Evolutionary conservation across 2,797 vertebrate genomes (phyloP), one percentile per base, ranked within the genome.

Genomic region (Lindbergichthys nudifrons): DNA sequence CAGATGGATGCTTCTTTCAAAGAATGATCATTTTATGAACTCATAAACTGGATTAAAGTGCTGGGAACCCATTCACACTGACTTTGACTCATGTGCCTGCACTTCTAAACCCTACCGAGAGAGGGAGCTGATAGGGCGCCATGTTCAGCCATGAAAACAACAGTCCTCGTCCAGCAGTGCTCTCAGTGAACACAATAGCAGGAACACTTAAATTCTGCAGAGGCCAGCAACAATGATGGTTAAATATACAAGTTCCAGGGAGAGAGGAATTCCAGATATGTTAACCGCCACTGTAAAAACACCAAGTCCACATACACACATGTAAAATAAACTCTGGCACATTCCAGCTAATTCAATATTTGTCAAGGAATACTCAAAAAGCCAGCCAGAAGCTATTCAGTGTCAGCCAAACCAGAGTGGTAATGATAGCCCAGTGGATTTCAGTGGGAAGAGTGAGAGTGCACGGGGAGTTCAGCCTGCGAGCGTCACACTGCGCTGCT

Each of bases 251-350:
- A 77, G 75, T 61, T 85, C 61, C 4, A 79, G 70, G 75, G 59
- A 81, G 83, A 65, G 77, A 88, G 84, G 90, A 93, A 94, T 94
- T 77, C 84, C 72, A 93, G 81, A 91, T 81, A 94, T 89, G 85
- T 83, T 46, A 12, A 87, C 93, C 92, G 73, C 90, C 84, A 92
- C 85, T 87, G 71, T 84, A 82, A 92, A 87, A 90, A 88, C 82
- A 89, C 61, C 32, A 77, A 84, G 64, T 74, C 83, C 59, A 74
- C 77, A 23, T 11, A 73, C 73, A 36, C 32, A 73, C 63, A 79
- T 73, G 80, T 77, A 65, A 82, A 79, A 32, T 4, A 4, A 89
- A 79, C 76, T 65, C 68, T 6, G 41, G 53, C 80, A 41, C 83
- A 86, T 88, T 86, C 83, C 87, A 80, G 79, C 73, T 65, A 78